These are phyloP conservation scores for Hypocryptadius cinnamomeus DNA, from an alignment of 2,113 vertebrate species.

Conservation along the genomic window DNA sequence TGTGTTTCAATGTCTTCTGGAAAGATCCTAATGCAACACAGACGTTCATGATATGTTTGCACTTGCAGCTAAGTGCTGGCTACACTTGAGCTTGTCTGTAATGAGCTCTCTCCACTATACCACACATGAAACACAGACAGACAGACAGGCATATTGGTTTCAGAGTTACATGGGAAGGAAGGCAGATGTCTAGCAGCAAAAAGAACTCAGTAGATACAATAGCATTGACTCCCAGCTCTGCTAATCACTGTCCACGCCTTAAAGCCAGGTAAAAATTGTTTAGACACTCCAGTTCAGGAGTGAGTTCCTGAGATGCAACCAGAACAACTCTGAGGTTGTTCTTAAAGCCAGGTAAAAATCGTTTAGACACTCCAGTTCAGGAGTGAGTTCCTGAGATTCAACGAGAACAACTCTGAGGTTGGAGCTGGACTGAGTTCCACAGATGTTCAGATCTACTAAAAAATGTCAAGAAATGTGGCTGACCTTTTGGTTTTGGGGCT, in stretches of 20 bases:
- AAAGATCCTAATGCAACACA: slow-evolving; percentile 41
- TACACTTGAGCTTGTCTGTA: neutral
- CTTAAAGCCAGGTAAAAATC: neutral
- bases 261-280: neutral
- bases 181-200: neutral
- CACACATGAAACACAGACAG: neutral
- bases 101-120: neutral
- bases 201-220: neutral
- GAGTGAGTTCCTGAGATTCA: neutral
- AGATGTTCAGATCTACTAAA: neutral
- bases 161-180: neutral
- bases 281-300: neutral
- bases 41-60: neutral
- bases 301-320: neutral
- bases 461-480: neutral
- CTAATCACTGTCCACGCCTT: neutral
- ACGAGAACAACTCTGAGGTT: neutral
- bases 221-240: neutral
- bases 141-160: neutral
- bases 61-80: neutral
- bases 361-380: neutral
- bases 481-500: neutral
- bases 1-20: slow-evolving; percentile 3
- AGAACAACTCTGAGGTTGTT: no score
- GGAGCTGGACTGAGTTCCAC: neutral